Conservation (phyloP, 23 tunicate genomes). For the Halocynthia roretzi region DNA sequence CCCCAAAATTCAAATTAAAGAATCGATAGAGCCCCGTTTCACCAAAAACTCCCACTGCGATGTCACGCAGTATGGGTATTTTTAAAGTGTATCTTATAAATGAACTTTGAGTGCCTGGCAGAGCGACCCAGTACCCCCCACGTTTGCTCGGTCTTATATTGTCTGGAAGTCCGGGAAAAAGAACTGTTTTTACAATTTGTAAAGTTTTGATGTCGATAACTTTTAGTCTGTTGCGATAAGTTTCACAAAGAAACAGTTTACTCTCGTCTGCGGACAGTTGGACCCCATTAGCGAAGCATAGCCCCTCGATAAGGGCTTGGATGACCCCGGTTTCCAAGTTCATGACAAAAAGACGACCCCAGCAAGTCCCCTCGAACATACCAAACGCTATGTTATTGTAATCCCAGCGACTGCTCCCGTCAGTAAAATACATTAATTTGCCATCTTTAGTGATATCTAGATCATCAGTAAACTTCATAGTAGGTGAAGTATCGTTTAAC, state of each 20-base stretch:
- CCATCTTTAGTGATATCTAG: constrained; percentile 1
- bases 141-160: constrained; percentile 1
- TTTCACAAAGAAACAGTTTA: not conserved
- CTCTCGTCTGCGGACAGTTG: not conserved
- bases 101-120: not conserved
- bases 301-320: not conserved
- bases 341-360: constrained; percentile 7
- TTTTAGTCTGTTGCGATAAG: not conserved
- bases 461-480: constrained; percentile 14
- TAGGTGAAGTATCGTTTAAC: not conserved
- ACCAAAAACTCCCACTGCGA: not conserved
- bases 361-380: constrained; percentile 9
- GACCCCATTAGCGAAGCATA: constrained; percentile 17
- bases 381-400: not conserved
- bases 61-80: not conserved
- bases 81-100: not conserved
- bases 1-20: constrained; percentile 1
- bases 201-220: constrained; percentile 3
- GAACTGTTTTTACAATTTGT: not conserved
- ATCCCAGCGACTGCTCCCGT: constrained; percentile 12
- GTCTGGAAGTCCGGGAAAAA: constrained; percentile 8
- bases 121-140: constrained; percentile 21
- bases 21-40: not conserved
- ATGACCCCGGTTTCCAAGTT: constrained; percentile 1
- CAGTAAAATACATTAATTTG: constrained; percentile 15